Percentiles rank a stretch among this genome's conserved stretches.
These are phyloP conservation scores for Antechinus stuartii DNA, from an alignment of 2,113 vertebrate species.

Conservation along the genomic window DNA sequence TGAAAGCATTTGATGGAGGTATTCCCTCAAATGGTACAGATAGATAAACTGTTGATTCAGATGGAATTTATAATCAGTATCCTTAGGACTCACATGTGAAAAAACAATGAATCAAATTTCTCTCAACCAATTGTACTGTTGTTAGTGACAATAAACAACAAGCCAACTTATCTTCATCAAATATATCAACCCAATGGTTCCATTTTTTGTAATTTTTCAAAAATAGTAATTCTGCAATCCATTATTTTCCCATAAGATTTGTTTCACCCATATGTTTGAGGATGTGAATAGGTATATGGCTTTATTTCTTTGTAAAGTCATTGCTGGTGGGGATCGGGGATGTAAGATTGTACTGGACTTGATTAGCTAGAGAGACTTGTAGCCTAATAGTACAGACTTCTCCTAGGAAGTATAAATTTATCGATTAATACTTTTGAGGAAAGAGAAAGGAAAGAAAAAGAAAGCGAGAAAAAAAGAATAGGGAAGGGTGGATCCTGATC, in stretches of 20 bases:
- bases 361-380: neutral
- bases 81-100: neutral
- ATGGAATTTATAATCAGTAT: neutral
- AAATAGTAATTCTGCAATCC: neutral
- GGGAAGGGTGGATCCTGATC: neutral
- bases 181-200: neutral
- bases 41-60: neutral
- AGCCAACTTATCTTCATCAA: neutral
- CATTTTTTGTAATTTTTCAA: neutral
- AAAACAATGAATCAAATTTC: neutral
- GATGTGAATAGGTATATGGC: neutral
- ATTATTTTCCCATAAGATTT: neutral
- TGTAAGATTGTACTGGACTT: neutral
- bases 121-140: neutral
- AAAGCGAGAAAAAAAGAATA: neutral
- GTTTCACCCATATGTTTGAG: neutral
- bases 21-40: neutral
- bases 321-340: fast-evolving
- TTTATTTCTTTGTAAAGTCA: neutral
- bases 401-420: neutral
- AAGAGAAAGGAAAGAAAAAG: neutral
- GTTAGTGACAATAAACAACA: neutral
- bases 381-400: neutral
- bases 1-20: neutral
- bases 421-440: neutral